Evolutionary conservation across 2,888 invertebrate species (phyloP), one percentile per base, ranked within the genome.

Genomic region (Saturnia japonica): DNA sequence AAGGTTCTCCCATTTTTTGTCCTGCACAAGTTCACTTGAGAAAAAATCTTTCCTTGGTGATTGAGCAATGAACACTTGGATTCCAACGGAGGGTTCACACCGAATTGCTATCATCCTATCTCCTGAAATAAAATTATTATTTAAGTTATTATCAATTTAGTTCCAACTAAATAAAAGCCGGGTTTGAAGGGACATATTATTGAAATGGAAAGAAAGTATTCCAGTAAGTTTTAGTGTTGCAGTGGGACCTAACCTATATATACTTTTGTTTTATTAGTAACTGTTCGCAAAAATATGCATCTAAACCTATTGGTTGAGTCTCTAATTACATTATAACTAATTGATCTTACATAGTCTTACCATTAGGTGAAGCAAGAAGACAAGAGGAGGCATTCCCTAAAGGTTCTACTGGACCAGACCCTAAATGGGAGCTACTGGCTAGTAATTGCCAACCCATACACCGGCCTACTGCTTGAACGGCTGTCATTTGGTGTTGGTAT

Each of bases 391-490:
- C 98, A 88, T 98, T 99, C 19, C 98, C 99, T 14, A 98, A 93
- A 0, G 97, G 97, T 86, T 99, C 99, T 0, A 99, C 98, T 47
- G 97, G 96, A 0, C 99, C 99, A 16, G 97, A 96, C 28, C 98
- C 98, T 73, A 99, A 95, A 87, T 98, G 97, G 70, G 97, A 96
- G 82, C 97, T 98, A 83, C 97, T 97, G 9, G 98, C 97, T 68
- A 99, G 93, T 71, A 97, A 96, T 81, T 98, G 97, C 99, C 99
- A 99, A 14, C 99, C 99, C 97, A 99, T 98, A 80, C 98, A 97
- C 79, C 98, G 97, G 0, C 98, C 98, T 74, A 99, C 94, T 70
- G 97, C 96, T 85, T 99, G 97, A 16, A 99, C 97, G 0, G 98
- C 98, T 68, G 96, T 96, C 84, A 99, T 97, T 92, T 99, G 99